phyloP scores from a whole-genome alignment of 2,113 vertebrate species.

The Entosphenus tridentatus region DNA sequence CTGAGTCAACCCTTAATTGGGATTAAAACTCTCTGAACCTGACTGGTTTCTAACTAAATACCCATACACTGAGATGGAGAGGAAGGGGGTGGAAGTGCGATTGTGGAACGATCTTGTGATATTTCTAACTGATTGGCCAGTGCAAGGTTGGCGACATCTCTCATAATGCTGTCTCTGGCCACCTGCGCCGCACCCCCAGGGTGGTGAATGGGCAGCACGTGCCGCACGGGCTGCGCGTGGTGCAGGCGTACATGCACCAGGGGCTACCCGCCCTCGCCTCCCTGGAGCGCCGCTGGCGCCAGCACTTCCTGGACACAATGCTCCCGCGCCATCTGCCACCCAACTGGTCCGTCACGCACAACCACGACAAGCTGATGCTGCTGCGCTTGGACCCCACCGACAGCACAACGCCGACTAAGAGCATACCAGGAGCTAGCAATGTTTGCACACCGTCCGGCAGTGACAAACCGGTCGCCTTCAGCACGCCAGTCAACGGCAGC shows the following conservation, averaged over 20 bases:
- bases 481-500: too few species aligned
- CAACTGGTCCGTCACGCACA: conserved; percentile 72
- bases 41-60: too few species aligned
- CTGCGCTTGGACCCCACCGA: neutral
- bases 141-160: neutral
- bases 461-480: too few species aligned
- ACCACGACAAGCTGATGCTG: conserved; percentile 57
- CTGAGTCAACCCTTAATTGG: too few species aligned
- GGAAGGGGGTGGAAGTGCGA: neutral
- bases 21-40: too few species aligned
- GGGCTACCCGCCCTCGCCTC: conserved; percentile 60
- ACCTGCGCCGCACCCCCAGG: conserved; percentile 20
- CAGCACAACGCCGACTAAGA: too few species aligned
- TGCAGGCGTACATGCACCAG: conserved; percentile 28
- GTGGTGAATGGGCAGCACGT: conserved; percentile 59
- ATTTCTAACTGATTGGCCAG: neutral
- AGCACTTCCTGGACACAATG: conserved; percentile 79
- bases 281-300: conserved; percentile 71
- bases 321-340: conserved; percentile 53
- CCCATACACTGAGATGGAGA: neutral
- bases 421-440: too few species aligned
- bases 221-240: conserved; percentile 81
- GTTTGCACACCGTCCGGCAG: too few species aligned
- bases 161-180: neutral
- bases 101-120: neutral